Percentiles rank a stretch among this genome's conserved stretches.
These are phyloP conservation scores for Caenorhabditis sulstoni DNA, from an alignment of 2,888 invertebrate species.

Conservation along the genomic window DNA sequence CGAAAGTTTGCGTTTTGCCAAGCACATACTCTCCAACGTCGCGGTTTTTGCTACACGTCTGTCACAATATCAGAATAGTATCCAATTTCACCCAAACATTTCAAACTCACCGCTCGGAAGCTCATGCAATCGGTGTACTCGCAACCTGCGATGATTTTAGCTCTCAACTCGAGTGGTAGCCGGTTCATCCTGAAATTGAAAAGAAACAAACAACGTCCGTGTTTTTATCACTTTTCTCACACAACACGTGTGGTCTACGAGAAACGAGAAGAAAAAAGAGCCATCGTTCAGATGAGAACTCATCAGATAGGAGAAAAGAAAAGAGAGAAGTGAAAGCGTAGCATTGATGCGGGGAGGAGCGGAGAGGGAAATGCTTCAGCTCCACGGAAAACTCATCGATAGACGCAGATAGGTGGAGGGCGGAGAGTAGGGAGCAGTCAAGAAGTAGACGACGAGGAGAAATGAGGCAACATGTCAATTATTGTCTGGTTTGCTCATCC, in stretches of 20 bases:
- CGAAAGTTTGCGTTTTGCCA: slow-evolving; percentile 36
- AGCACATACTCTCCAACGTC: slow-evolving; percentile 44
- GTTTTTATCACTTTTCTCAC: too few species aligned
- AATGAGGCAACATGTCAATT: too few species aligned
- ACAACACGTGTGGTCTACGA: background rate
- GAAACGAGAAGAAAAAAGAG: background rate
- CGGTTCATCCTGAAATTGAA: slow-evolving; percentile 11
- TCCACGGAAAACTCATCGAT: background rate
- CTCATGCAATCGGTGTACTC: slow-evolving; percentile 14
- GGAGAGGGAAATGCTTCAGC: background rate
- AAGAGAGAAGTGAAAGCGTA: slow-evolving; percentile 3
- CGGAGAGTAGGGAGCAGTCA: too few species aligned
- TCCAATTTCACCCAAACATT: slow-evolving; percentile 7
- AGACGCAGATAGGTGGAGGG: background rate
- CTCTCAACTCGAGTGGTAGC: slow-evolving; percentile 17
- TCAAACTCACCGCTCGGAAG: slow-evolving; percentile 41
- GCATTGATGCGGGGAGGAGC: background rate
- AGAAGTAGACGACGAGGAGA: too few species aligned
- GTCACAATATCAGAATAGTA: background rate
- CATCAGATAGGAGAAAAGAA: slow-evolving; percentile 20
- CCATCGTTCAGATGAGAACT: slow-evolving; percentile 20
- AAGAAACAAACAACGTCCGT: background rate
- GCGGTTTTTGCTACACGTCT: slow-evolving; percentile 35
- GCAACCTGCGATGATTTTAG: slow-evolving; percentile 23
- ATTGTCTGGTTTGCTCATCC: too few species aligned